Conservation (phyloP, 2,797 vertebrate species). For the Phrynocephalus forsythii region DNA sequence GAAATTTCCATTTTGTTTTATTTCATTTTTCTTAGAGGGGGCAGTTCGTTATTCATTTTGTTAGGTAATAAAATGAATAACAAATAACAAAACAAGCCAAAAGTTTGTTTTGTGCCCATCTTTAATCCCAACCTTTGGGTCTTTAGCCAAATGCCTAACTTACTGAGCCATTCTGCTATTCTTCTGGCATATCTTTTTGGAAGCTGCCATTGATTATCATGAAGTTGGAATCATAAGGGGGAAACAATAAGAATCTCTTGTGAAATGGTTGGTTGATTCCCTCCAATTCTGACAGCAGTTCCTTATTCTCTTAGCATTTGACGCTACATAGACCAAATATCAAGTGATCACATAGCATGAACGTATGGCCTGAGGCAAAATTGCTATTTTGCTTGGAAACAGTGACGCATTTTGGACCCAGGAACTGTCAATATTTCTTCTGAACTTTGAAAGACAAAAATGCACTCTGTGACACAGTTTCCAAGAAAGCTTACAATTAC, state of each 20-base stretch:
- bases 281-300: conserved; percentile 50
- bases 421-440: conserved; percentile 71
- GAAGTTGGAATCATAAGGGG: conserved; percentile 60
- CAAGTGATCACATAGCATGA: conserved; percentile 72
- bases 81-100: too few species aligned
- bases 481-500: conserved; percentile 43
- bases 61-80: too few species aligned
- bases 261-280: conserved; percentile 56
- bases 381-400: conserved; percentile 74
- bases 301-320: conserved; percentile 40
- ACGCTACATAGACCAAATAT: conserved; percentile 63
- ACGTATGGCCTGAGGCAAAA: conserved; percentile 64
- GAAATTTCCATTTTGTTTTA: too few species aligned
- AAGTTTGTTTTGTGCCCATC: too few species aligned
- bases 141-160: too few species aligned
- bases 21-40: too few species aligned
- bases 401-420: conserved; percentile 68
- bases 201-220: conserved; percentile 67
- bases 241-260: conserved; percentile 65
- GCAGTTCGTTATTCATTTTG: too few species aligned
- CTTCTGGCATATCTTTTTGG: conserved; percentile 45
- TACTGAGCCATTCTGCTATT: too few species aligned
- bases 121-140: too few species aligned
- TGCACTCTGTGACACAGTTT: conserved; percentile 54
- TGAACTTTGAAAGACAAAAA: conserved; percentile 68